These are phyloP conservation scores for Megalurothrips usitatus DNA, from an alignment of 2,888 invertebrate genomes.

Conservation along the genomic window DNA sequence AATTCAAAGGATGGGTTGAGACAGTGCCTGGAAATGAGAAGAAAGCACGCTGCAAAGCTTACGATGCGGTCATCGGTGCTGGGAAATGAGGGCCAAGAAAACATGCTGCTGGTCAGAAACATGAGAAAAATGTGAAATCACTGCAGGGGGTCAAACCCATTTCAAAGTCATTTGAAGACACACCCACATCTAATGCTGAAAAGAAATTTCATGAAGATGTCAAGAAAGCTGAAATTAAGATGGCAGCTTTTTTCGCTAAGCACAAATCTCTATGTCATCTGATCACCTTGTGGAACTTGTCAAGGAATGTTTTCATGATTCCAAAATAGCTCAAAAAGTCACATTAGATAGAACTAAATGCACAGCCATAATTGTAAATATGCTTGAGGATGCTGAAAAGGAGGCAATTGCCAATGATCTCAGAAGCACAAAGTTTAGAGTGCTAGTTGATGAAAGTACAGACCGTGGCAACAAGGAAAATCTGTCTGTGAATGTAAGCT, in stretches of 20 bases:
- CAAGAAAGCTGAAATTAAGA: conserved; percentile 35
- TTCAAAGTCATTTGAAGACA: too few relatives aligned
- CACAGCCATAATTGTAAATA: conserved; percentile 31
- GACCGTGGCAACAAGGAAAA: conserved; percentile 33
- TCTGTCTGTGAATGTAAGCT: background rate
- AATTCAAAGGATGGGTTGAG: conserved; percentile 31
- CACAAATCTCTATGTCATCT: conserved; percentile 30
- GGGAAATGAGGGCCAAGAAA: conserved; percentile 18
- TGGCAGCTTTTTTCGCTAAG: conserved; percentile 33
- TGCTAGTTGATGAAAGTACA: conserved; percentile 35
- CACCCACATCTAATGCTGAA: conserved; percentile 28
- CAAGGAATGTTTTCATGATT: conserved; percentile 34
- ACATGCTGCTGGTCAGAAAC: background rate
- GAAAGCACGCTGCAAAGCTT: conserved; percentile 27
- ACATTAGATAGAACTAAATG: conserved; percentile 34
- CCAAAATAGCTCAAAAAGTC: conserved; percentile 33
- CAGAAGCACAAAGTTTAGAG: conserved; percentile 31
- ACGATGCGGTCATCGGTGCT: conserved; percentile 25
- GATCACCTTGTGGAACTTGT: conserved; percentile 32
- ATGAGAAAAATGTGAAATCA: background rate
- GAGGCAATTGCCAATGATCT: conserved; percentile 29
- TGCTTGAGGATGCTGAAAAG: conserved; percentile 29
- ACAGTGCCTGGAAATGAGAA: conserved; percentile 19
- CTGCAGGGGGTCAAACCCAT: background rate
- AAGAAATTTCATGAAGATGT: conserved; percentile 30